A percentile compares a stretch with the other conserved stretches of the same genome.
phyloP scores from a whole-genome alignment of 2,888 invertebrate genomes.

The Sesia bembeciformis region DNA sequence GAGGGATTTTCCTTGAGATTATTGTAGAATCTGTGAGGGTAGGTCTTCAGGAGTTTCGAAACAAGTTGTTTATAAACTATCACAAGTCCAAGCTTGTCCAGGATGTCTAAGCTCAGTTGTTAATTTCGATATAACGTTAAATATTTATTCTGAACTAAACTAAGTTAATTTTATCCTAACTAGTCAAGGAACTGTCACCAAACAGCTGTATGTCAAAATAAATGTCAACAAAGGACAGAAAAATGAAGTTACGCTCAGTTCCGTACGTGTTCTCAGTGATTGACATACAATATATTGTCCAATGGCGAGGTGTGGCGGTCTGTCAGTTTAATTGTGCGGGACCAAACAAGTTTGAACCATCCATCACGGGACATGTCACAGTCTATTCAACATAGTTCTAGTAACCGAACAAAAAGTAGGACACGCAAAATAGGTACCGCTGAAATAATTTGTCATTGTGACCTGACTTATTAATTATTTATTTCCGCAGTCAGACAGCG shows the following conservation, averaged over 20 bases:
- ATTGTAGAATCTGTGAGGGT: too few relatives aligned
- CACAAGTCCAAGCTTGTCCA: too few relatives aligned
- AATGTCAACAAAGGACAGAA: conserved; percentile 2
- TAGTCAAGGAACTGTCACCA: not conserved
- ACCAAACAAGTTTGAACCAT: conserved; percentile 46
- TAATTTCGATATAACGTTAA: too few relatives aligned
- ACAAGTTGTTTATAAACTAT: too few relatives aligned
- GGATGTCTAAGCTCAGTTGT: too few relatives aligned
- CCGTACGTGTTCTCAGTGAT: conserved; percentile 44
- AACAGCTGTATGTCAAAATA: not conserved
- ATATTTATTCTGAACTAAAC: too few relatives aligned
- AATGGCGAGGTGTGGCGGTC: conserved; percentile 47
- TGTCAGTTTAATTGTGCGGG: conserved; percentile 53
- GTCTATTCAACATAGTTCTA: conserved; percentile 39
- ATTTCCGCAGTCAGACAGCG: conserved; percentile 7
- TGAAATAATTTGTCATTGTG: conserved; percentile 47
- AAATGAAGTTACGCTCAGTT: conserved; percentile 27
- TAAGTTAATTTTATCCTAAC: too few relatives aligned
- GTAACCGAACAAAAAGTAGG: conserved; percentile 46
- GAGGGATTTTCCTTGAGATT: too few relatives aligned
- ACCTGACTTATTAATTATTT: conserved; percentile 19
- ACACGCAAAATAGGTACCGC: conserved; percentile 23
- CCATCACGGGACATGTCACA: conserved; percentile 47
- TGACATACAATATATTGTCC: conserved; percentile 43
- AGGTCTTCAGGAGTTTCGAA: too few relatives aligned